phyloP scores from a whole-genome alignment of 2,888 invertebrate species.

The Tryphoninae sp. region DNA sequence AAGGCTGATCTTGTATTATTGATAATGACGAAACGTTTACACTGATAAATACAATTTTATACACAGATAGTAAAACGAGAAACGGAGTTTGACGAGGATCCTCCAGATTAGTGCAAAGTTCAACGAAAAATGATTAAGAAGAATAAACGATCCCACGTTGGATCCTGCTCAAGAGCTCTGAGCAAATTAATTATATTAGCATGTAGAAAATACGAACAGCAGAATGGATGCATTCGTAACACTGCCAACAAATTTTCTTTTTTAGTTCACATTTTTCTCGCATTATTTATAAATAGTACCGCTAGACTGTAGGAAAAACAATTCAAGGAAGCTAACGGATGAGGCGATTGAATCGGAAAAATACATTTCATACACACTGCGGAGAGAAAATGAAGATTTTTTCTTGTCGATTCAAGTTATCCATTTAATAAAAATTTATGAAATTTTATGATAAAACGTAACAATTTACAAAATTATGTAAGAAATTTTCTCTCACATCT shows the following conservation, averaged over 20 bases:
- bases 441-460: conserved; percentile 58
- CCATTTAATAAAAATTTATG: conserved; percentile 71
- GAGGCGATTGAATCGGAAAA: neutral
- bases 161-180: neutral
- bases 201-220: conserved; percentile 27
- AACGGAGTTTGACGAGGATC: neutral
- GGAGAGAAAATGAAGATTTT: conserved; percentile 28
- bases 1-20: conserved; percentile 67
- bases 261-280: conserved; percentile 69
- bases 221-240: conserved; percentile 60
- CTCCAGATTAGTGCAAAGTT: neutral
- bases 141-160: neutral
- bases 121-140: neutral
- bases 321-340: conserved; percentile 28
- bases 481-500: conserved; percentile 78
- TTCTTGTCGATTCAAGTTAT: conserved; percentile 63
- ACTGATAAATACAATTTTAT: conserved; percentile 55
- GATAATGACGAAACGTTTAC: conserved; percentile 57
- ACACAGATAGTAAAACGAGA: conserved; percentile 16
- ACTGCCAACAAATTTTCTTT: conserved; percentile 75
- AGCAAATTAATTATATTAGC: conserved; percentile 2
- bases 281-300: conserved; percentile 70
- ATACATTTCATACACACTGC: conserved; percentile 49
- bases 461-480: conserved; percentile 34
- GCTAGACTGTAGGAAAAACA: conserved; percentile 37